Conservation (phyloP, 2,888 invertebrate genomes). For the Ditylenchus weischeri region DNA sequence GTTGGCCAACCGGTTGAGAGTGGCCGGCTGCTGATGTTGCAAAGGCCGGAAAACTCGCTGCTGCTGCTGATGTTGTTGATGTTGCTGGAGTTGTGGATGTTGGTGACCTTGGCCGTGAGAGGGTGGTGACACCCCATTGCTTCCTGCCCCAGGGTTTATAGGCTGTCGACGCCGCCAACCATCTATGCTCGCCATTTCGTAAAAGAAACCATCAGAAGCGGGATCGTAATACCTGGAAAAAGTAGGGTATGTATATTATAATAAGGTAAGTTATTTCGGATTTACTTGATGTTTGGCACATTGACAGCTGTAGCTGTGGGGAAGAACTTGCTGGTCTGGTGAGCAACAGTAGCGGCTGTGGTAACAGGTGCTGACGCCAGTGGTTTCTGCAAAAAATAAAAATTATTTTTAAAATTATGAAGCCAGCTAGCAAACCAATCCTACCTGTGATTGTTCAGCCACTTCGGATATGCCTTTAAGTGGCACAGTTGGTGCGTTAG, state of each 20-base stretch:
- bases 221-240: constrained; percentile 47
- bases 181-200: constrained; percentile 57
- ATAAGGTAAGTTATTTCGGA: not conserved
- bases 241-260: constrained; percentile 6
- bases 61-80: not conserved
- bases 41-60: constrained; percentile 1
- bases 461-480: not conserved
- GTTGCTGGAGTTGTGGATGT: constrained; percentile 3
- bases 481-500: not conserved
- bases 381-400: not conserved
- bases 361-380: not conserved
- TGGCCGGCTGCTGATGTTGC: not conserved
- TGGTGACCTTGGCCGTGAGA: not conserved
- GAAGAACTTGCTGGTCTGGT: constrained; percentile 22
- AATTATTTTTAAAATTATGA: not conserved
- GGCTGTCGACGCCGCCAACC: constrained; percentile 49
- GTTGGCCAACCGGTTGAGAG: not conserved
- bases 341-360: not conserved
- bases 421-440: not conserved
- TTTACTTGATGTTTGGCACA: constrained; percentile 24
- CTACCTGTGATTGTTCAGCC: not conserved
- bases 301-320: constrained; percentile 8
- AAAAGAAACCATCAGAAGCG: constrained; percentile 54
- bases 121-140: constrained; percentile 7
- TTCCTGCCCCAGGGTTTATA: not conserved